Evolutionary conservation across 92 coral and sea anemone genomes (phyloP), one percentile per base, ranked within the genome.

Genomic region (Micromussa lordhowensis): DNA sequence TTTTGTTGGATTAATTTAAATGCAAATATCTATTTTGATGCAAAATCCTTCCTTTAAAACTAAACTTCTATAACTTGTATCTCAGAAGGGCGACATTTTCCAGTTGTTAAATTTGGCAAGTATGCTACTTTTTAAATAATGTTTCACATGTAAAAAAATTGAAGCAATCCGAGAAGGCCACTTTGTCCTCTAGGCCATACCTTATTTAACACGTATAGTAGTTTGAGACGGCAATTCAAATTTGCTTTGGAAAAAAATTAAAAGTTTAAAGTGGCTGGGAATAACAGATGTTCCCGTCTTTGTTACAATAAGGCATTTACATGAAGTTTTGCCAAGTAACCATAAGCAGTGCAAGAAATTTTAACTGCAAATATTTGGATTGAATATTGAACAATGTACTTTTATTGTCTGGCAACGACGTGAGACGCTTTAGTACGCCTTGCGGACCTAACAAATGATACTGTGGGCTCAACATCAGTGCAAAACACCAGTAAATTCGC

Each of bases 401-500:
- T 72, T 19, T 4, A 74, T 24, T 22, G 48, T 72, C 19, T 22
- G 40, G 5, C 78, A 22, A 22, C 53, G 18, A 19, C 49, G 15
- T 4, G 19, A 9, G 44, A 44, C 29, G 9, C 18, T 9, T 59
- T 21, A 12, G 15, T 36, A 35, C 74, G 73, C 75, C 14, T 48
- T 82, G 86, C 86, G 86, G 86, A 28, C 77, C 86, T 69, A 49
- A 13, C 28, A 18, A 19, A 9, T 4, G 13, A 68, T 76, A 86
- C 32, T 24, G 89, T 71, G 77, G 89, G 89, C 89, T 78, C 89
- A 86, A 38, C 66, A 30, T 36, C 40, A 15, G 19, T n/a, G 30
- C 30, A 4, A 6, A 80, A 61, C 71, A 53, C 76, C 81, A 71
- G 28, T 73, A 66, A 28, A 28, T 7, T 4, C 35, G 17, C 30